A percentile compares a stretch with the other conserved stretches of the same genome.
These are phyloP conservation scores for Drosophila tani DNA, from an alignment of 1,140 invertebrate genomes.

Conservation along the genomic window DNA sequence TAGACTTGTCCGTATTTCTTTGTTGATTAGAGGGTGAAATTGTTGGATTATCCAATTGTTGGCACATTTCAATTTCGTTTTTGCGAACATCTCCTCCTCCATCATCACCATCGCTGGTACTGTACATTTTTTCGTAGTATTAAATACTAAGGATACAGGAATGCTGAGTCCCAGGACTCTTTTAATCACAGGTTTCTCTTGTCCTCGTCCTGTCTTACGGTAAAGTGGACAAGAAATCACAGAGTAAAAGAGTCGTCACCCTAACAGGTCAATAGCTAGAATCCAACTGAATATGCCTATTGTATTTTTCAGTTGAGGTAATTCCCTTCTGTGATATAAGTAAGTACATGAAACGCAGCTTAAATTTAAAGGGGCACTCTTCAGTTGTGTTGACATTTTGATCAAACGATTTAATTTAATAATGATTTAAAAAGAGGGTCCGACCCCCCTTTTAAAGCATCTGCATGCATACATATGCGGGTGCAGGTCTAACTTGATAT, in stretches of 20 bases:
- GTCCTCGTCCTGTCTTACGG: not conserved
- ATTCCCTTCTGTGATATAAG: slow-evolving; percentile 18
- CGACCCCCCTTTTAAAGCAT: not conserved
- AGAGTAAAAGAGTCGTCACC: slow-evolving; percentile 28
- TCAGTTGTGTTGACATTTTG: slow-evolving; percentile 45
- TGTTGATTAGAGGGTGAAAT: slow-evolving; percentile 9
- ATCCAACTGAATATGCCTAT: slow-evolving; percentile 56
- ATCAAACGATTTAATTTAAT: slow-evolving; percentile 80
- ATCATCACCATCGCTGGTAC: slow-evolving; percentile 60
- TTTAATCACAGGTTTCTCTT: not conserved
- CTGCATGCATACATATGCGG: slow-evolving; percentile 3
- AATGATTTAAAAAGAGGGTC: slow-evolving; percentile 72
- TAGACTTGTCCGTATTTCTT: slow-evolving; percentile 21
- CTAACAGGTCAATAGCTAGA: slow-evolving; percentile 46
- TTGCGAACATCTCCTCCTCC: slow-evolving; percentile 49
- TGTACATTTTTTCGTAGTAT: slow-evolving; percentile 47
- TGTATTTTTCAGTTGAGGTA: slow-evolving; percentile 9
- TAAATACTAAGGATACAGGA: not conserved
- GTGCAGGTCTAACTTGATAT: slow-evolving; percentile 7
- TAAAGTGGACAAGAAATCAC: not conserved
- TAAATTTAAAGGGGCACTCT: slow-evolving; percentile 20
- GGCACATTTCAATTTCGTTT: slow-evolving; percentile 63
- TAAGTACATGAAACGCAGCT: slow-evolving; percentile 47
- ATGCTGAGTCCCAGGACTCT: slow-evolving; percentile 4
- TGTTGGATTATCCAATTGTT: slow-evolving; percentile 40